A percentile compares a stretch with the other conserved stretches of the same genome.
These are phyloP conservation scores for Lordiphosa clarofinis DNA, from an alignment of 1,140 invertebrate species.

Conservation along the genomic window DNA sequence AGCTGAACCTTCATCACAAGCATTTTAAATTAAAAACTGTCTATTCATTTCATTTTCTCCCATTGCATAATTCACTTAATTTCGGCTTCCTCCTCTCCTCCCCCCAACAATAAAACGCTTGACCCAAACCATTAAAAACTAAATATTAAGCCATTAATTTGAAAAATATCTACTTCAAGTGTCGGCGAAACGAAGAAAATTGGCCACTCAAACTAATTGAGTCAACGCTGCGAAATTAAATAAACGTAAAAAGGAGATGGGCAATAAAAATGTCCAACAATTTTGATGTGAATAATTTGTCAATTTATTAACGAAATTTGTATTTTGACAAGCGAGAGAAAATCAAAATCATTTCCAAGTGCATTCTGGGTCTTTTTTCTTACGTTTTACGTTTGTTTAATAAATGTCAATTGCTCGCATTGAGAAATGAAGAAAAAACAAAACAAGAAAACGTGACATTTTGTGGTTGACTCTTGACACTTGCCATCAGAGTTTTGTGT, in stretches of 20 bases:
- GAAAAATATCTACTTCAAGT: slow-evolving; percentile 43
- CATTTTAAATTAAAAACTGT: slow-evolving; percentile 3
- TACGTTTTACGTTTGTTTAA: slow-evolving; percentile 36
- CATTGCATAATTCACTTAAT: slow-evolving; percentile 41
- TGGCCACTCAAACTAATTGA: slow-evolving; percentile 65
- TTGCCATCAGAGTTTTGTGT: slow-evolving; percentile 65
- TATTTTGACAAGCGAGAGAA: slow-evolving; percentile 65
- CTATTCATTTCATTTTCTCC: slow-evolving; percentile 20
- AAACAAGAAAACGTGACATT: slow-evolving; percentile 74
- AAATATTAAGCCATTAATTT: slow-evolving; percentile 57
- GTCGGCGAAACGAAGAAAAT: slow-evolving; percentile 46
- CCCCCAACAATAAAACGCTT: slow-evolving; percentile 1
- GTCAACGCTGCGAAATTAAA: slow-evolving; percentile 8
- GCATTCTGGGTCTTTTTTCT: slow-evolving; percentile 31
- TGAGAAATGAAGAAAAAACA: slow-evolving; percentile 30
- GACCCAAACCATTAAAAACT: slow-evolving; percentile 36
- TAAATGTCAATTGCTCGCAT: slow-evolving; percentile 65
- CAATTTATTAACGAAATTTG: slow-evolving; percentile 42
- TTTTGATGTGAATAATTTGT: slow-evolving; percentile 65
- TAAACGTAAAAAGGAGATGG: slow-evolving; percentile 9
- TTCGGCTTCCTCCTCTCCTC: slow-evolving; percentile 21
- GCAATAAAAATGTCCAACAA: slow-evolving; percentile 60
- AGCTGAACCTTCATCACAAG: neutral
- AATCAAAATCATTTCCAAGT: slow-evolving; percentile 40
- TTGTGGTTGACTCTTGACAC: slow-evolving; percentile 74